phyloP scores from a whole-genome alignment of 2,888 invertebrate species.

The Cheilosia scutellata region DNA sequence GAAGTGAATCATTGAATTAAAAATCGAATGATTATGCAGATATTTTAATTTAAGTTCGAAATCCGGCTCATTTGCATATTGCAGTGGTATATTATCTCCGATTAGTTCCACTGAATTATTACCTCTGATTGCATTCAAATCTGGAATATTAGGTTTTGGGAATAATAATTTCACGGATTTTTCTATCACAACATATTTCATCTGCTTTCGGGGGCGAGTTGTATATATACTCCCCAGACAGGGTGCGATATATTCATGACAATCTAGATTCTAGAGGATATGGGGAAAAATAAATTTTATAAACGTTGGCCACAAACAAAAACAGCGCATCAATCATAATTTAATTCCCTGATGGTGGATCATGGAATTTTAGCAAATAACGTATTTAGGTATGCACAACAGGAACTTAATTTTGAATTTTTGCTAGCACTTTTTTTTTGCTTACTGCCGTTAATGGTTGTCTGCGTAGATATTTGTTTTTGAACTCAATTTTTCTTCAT shows the following conservation, averaged over 20 bases:
- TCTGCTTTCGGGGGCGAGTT: neutral
- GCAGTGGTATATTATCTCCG: neutral
- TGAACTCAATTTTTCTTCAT: conserved; percentile 41
- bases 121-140: conserved; percentile 14
- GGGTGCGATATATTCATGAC: conserved; percentile 23
- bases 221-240: neutral
- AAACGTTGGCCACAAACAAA: conserved; percentile 37
- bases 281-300: conserved; percentile 42
- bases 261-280: conserved; percentile 13
- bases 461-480: neutral
- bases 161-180: conserved; percentile 54
- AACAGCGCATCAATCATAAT: conserved; percentile 55
- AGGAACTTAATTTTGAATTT: conserved; percentile 2
- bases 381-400: neutral
- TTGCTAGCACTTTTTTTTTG: neutral
- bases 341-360: conserved; percentile 34
- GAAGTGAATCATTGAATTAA: conserved; percentile 27
- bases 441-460: neutral
- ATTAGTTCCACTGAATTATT: conserved; percentile 21
- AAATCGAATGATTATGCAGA: conserved; percentile 35
- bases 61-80: conserved; percentile 14
- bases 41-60: conserved; percentile 21
- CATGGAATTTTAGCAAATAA: conserved; percentile 15
- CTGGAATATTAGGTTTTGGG: conserved; percentile 24
- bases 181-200: conserved; percentile 49